Conservation (phyloP, 2,888 invertebrate species). For the Lasioglossum lativentre region DNA sequence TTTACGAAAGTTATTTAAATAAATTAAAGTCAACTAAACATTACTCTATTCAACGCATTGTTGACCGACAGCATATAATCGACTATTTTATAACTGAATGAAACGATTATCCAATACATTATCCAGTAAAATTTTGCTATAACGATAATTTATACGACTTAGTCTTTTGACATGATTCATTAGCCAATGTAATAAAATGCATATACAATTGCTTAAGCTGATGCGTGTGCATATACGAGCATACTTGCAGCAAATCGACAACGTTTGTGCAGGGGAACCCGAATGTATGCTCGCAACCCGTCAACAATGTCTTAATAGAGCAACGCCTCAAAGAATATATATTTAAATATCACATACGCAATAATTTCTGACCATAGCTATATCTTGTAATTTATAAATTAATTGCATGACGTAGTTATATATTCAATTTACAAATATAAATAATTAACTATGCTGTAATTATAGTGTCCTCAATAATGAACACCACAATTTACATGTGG, state of each 20-base stretch:
- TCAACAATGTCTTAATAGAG: conserved; percentile 10
- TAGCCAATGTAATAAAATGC: not conserved
- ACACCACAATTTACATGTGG: conserved; percentile 16
- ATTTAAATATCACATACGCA: conserved; percentile 15
- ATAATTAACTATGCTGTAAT: conserved; percentile 20
- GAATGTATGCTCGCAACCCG: not conserved
- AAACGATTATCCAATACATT: not conserved
- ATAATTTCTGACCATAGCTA: conserved; percentile 22
- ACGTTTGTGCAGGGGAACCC: not conserved
- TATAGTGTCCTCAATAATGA: not conserved
- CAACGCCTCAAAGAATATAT: conserved; percentile 11
- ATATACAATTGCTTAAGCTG: not conserved
- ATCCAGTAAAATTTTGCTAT: not conserved
- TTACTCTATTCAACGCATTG: not conserved
- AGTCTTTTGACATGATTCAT: not conserved
- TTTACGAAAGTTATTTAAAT: conserved; percentile 2
- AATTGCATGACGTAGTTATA: conserved; percentile 17
- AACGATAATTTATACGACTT: not conserved
- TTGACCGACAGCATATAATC: not conserved
- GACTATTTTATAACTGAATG: not conserved
- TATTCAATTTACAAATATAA: conserved; percentile 44
- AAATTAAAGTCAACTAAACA: conserved; percentile 14
- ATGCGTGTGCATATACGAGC: not conserved
- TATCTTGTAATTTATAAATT: conserved; percentile 26
- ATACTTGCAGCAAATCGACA: not conserved